Conservation (phyloP, 2,113 vertebrate species). For the Sinosuthora webbiana region DNA sequence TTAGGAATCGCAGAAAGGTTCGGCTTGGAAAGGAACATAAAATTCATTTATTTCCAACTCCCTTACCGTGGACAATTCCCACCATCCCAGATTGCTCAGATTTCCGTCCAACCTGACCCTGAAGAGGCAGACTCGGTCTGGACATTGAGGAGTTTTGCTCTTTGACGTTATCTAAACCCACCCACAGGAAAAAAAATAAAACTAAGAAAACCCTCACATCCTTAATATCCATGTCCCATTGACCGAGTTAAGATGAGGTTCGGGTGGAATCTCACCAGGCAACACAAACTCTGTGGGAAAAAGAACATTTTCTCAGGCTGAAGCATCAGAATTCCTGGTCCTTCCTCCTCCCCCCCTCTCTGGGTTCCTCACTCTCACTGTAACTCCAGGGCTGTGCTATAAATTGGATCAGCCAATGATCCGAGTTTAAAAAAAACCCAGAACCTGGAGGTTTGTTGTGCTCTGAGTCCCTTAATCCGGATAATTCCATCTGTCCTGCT, state of each 20-base stretch:
- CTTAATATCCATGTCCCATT: background rate
- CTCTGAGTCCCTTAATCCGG: background rate
- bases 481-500: conserved; percentile 24
- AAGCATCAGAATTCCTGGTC: background rate
- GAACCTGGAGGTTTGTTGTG: background rate
- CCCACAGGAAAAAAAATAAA: background rate
- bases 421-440: background rate
- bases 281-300: background rate
- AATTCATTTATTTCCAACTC: background rate
- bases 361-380: background rate
- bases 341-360: background rate
- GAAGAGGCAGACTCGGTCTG: background rate
- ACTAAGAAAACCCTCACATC: background rate
- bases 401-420: background rate
- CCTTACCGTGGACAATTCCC: background rate
- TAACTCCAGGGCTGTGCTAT: background rate
- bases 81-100: background rate
- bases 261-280: background rate
- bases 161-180: background rate
- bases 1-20: background rate
- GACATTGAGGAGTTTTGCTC: background rate
- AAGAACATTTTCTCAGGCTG: background rate
- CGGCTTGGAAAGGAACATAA: background rate
- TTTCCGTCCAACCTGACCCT: background rate
- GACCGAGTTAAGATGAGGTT: background rate